A percentile compares a stretch with the other conserved stretches of the same genome.
Conservation (phyloP, 2,888 invertebrate species). For the Apotomis betuletana region DNA sequence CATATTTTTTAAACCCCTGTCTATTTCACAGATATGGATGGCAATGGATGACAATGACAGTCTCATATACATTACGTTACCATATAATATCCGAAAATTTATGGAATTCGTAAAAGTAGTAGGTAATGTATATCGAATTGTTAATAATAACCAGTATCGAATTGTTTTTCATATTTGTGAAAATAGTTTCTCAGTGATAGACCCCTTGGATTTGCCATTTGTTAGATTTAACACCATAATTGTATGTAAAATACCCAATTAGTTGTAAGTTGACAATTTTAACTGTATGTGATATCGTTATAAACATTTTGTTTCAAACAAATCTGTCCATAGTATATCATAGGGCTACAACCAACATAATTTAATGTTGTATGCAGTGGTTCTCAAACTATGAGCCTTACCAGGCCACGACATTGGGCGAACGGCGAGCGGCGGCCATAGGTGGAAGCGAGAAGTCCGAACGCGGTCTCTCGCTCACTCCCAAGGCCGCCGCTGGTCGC, state of each 20-base stretch:
- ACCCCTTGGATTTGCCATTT: constrained; percentile 41
- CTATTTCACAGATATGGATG: background rate
- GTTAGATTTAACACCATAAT: constrained; percentile 33
- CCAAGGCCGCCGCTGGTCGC: no score
- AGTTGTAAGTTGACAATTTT: constrained; percentile 44
- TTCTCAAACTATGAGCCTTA: no score
- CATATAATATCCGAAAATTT: background rate
- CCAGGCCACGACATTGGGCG: no score
- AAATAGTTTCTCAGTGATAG: constrained; percentile 3
- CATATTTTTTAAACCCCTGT: constrained; percentile 7
- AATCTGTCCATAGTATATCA: constrained; percentile 68
- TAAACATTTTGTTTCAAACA: constrained; percentile 66
- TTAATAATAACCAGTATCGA: background rate
- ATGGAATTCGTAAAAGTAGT: background rate
- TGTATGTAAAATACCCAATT: constrained; percentile 37
- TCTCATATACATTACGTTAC: background rate
- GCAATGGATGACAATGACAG: background rate
- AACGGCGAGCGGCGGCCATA: no score
- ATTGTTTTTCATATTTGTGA: background rate
- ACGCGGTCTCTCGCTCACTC: no score
- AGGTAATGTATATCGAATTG: background rate
- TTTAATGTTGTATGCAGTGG: constrained; percentile 9
- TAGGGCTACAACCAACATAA: constrained; percentile 14
- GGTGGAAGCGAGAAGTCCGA: no score
- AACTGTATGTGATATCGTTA: constrained; percentile 68